A percentile compares a stretch with the other conserved stretches of the same genome.
These are phyloP conservation scores for Acleris sparsana DNA, from an alignment of 2,888 invertebrate genomes.

Conservation along the genomic window DNA sequence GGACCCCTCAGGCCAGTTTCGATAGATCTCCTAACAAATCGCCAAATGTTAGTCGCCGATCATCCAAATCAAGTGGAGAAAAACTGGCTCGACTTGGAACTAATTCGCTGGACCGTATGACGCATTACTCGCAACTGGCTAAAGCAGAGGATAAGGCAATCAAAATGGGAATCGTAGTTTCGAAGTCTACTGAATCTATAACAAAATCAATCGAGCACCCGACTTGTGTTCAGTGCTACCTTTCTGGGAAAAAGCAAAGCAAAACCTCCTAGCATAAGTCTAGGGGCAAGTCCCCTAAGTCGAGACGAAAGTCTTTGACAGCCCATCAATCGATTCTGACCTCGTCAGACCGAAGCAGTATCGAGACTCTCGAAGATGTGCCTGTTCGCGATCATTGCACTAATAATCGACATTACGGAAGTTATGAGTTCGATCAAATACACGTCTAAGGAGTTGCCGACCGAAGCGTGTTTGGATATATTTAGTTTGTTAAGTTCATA, in stretches of 20 bases:
- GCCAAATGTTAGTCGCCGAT: slow-evolving; percentile 72
- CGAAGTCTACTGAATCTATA: slow-evolving; percentile 82
- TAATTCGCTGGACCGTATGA: slow-evolving; percentile 76
- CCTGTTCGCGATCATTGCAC: slow-evolving; percentile 65
- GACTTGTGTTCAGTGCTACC: slow-evolving; percentile 89
- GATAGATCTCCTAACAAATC: slow-evolving; percentile 78
- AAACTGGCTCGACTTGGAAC: slow-evolving; percentile 76
- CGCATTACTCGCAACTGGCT: slow-evolving; percentile 77
- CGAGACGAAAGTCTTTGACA: slow-evolving; percentile 67
- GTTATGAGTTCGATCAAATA: slow-evolving; percentile 80
- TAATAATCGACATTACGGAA: slow-evolving; percentile 60
- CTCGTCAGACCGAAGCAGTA: slow-evolving; percentile 75
- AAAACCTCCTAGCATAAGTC: slow-evolving; percentile 87
- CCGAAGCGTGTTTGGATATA: not conserved
- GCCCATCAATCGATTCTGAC: slow-evolving; percentile 66
- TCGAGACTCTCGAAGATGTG: slow-evolving; percentile 71
- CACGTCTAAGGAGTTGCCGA: slow-evolving; percentile 75
- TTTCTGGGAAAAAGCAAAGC: slow-evolving; percentile 84
- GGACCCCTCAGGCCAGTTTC: slow-evolving; percentile 78
- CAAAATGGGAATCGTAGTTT: slow-evolving; percentile 82
- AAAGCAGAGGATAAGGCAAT: slow-evolving; percentile 80
- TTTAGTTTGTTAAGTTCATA: slow-evolving; percentile 13
- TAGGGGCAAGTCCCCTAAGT: slow-evolving; percentile 85
- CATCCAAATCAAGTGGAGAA: slow-evolving; percentile 72
- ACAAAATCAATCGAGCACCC: slow-evolving; percentile 85